These are phyloP conservation scores for Scalopus aquaticus DNA, from an alignment of 2,113 vertebrate species.

Conservation along the genomic window DNA sequence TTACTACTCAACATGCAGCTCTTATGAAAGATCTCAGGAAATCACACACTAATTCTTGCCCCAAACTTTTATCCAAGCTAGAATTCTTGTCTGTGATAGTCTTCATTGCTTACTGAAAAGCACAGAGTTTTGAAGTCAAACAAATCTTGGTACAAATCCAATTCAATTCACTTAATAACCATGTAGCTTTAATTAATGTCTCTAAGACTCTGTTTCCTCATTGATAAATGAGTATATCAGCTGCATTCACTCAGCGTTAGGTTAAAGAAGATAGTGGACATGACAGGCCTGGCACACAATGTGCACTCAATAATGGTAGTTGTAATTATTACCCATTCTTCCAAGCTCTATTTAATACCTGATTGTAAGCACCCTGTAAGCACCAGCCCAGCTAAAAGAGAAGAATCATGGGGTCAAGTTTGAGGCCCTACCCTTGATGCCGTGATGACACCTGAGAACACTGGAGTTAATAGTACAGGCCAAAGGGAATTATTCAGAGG, in stretches of 20 bases:
- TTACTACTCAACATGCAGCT: neutral
- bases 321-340: neutral
- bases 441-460: neutral
- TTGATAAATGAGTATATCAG: neutral
- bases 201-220: neutral
- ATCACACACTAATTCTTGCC: neutral
- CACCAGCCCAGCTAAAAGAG: neutral
- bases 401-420: neutral
- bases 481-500: neutral
- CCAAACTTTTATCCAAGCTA: conserved; percentile 10
- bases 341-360: neutral
- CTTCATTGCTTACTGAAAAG: conserved; percentile 26
- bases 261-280: neutral
- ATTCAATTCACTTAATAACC: neutral
- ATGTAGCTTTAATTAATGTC: neutral
- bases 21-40: neutral
- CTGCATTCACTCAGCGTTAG: neutral
- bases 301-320: neutral
- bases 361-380: neutral
- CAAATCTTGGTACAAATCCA: neutral
- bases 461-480: neutral
- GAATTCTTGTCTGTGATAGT: neutral
- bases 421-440: neutral
- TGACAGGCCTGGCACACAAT: neutral
- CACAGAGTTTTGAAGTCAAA: neutral